Evolutionary conservation across 2,888 invertebrate genomes (phyloP), one percentile per base, ranked within the genome.

Genomic region (Ennomos fuscantarius): DNA sequence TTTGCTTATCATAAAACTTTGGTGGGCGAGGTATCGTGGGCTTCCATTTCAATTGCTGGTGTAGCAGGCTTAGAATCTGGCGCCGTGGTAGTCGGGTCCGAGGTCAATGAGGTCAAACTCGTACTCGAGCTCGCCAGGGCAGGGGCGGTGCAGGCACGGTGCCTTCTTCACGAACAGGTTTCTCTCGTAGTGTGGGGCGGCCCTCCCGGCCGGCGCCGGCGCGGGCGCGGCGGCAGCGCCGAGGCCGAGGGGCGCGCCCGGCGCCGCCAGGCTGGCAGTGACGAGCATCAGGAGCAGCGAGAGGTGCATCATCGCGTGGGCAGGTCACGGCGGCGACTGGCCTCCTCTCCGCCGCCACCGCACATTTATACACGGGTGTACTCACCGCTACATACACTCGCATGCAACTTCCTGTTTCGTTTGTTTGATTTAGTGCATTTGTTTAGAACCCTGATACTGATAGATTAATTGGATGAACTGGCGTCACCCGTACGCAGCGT

Each of bases 41-140:
- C 24, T 24, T 24, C 24, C 24, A 24, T 24, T 24, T 24, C 24
- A 24, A 24, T 24, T 24, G 6, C 24, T 24, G 5, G 24, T 6
- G 24, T 41, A 40, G 52, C 45, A 13, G 9, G 24, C 24, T 71
- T 60, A 70, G 31, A 70, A 68, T 32, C 62, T 24, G 32, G 50
- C 61, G n/a, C 58, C 49, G 42, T 39, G 49, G 24, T 43, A 42
- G 37, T 55, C 37, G 6, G 68, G 62, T 11, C 55, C 60, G 15
- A 44, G 59, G 11, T 44, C 60, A 31, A 74, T 48, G 44, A 76
- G 56, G 58, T 76, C 60, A 36, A 76, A 73, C 58, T 73, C 66
- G 63, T 72, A 76, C 40, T 70, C 57, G 31, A 70, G 55, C n/a
- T 46, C 40, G 31, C 55, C 62, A 32, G 33, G 48, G 58, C 70